phyloP scores from a whole-genome alignment of 2,888 invertebrate species.

The Thymelicus sylvestris region DNA sequence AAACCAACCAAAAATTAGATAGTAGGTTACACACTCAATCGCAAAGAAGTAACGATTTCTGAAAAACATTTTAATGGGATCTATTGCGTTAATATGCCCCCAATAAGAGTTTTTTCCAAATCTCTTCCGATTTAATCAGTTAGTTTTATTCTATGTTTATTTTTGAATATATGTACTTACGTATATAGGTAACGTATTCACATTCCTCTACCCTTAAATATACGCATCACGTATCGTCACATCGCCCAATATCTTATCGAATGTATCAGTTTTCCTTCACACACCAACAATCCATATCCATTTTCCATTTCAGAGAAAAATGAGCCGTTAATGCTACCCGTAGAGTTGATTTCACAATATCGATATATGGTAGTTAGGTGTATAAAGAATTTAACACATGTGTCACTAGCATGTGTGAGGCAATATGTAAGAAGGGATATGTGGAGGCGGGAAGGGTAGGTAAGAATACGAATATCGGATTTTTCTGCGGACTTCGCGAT shows the following conservation, averaged over 20 bases:
- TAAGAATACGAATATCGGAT: constrained; percentile 57
- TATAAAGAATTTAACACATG: constrained; percentile 35
- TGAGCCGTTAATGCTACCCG: background rate
- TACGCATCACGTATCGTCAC: constrained; percentile 30
- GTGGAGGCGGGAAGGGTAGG: constrained; percentile 50
- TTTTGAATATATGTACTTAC: too few relatives aligned
- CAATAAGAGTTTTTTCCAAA: too few relatives aligned
- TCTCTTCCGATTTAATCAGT: too few relatives aligned
- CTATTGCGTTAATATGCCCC: too few relatives aligned
- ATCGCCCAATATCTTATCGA: constrained; percentile 46
- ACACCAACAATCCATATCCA: background rate
- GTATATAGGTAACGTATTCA: too few relatives aligned
- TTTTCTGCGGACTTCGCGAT: constrained; percentile 57
- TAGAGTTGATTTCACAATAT: constrained; percentile 33
- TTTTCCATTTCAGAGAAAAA: constrained; percentile 30
- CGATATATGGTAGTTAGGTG: constrained; percentile 20
- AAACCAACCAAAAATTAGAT: too few relatives aligned
- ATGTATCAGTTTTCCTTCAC: constrained; percentile 40
- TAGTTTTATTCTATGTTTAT: too few relatives aligned
- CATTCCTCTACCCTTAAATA: too few relatives aligned
- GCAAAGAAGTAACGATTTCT: too few relatives aligned
- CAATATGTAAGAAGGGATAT: constrained; percentile 51
- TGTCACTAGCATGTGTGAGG: constrained; percentile 51
- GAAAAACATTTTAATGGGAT: too few relatives aligned
- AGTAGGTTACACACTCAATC: background rate